Base-by-base conservation (phyloP, 1,140 invertebrate species). In the Macrostomum lignano region DNA sequence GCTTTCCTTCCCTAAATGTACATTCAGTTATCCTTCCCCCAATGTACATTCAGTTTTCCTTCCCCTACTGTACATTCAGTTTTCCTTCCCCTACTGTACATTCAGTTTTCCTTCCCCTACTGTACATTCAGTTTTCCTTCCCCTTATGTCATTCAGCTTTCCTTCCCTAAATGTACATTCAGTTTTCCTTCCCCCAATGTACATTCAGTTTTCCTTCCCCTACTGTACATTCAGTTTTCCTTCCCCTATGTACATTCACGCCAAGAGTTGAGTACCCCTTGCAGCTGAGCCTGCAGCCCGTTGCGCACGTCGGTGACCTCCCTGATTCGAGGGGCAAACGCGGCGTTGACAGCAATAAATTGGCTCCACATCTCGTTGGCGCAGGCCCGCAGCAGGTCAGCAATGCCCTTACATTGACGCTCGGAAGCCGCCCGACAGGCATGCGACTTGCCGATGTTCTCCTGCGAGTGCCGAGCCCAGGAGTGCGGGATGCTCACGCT, bases 321-420 rank as follows among this genome's bases (percentile, higher is more conserved):
- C 17, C 49, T 41, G 38, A 54, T 44, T 31, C 52, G 41, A n/a
- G 46, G 43, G 40, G 52, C 51, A 44, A 55, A 54, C 6, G 46
- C 32, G 34, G 55, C 53, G 42, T 58, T 58, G 17, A 55, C 55
- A 42, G 67, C 68, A 47, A 71, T 78, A 75, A 78, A 86, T 37
- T 71, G 64, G 52, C 75, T 72, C 78, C 78, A 86, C 49, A 82
- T 75, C 42, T 77, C 69, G 44, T 71, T 71, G 21, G 74, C 69
- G 21, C 72, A 69, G 35, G 70, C 64, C 48, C 74, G 73, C 7
- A 84, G 68, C 31, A 75, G 55, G 44, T 71, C 69, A 40, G 84
- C 77, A 13, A 72, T 66, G 45, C 74, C 72, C 7, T 62, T 53
- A 3, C 75, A 62, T 42, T 81, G 62, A 51, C 81, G 72, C 36